Conservation (phyloP, 1,140 invertebrate genomes). For the Calliphora vicina region DNA sequence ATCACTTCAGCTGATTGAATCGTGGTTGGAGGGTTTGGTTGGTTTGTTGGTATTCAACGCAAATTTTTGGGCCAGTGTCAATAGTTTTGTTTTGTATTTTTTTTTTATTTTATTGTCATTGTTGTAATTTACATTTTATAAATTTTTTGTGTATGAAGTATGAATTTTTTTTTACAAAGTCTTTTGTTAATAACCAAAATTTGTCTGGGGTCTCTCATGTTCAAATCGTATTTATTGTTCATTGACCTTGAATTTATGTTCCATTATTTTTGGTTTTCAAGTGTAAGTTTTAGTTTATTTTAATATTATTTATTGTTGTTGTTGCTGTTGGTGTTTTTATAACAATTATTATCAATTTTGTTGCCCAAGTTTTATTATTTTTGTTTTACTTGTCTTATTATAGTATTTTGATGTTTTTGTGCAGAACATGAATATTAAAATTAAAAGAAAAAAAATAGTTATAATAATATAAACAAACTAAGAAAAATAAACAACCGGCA, state of each 20-base stretch:
- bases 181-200: neutral
- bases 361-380: neutral
- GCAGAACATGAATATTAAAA: neutral
- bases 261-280: neutral
- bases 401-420: too few relatives aligned
- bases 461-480: neutral
- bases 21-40: neutral
- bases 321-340: neutral
- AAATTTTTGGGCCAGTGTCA: slow-evolving; percentile 8
- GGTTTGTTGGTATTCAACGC: neutral
- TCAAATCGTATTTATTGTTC: neutral
- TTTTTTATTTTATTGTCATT: neutral
- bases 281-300: neutral
- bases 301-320: neutral
- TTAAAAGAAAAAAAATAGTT: too few relatives aligned
- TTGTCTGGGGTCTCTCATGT: neutral
- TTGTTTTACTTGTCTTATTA: too few relatives aligned
- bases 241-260: neutral
- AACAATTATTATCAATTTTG: neutral
- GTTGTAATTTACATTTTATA: neutral
- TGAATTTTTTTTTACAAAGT: neutral
- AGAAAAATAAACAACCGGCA: neutral
- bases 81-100: neutral
- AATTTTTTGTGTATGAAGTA: neutral
- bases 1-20: neutral